Evolutionary conservation across 2,888 invertebrate genomes (phyloP).

Genomic region (Brachycybe producta): DNA sequence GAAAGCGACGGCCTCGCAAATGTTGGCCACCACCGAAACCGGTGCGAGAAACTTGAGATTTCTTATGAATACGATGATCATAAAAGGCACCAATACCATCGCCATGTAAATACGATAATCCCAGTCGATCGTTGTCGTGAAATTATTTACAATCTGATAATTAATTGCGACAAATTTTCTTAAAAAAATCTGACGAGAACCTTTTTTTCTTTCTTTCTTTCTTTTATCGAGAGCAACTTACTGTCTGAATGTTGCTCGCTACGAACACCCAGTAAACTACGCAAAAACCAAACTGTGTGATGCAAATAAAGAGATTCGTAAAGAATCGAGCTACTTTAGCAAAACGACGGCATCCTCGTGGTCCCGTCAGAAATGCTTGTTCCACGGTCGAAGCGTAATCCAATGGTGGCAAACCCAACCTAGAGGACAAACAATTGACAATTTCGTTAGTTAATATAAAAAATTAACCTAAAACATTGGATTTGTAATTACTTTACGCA

Average conservation of each 20-base stretch:
- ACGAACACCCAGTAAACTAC: slow-evolving; percentile 13
- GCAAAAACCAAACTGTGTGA: slow-evolving; percentile 15
- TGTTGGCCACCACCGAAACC: slow-evolving; percentile 36
- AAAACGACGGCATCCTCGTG: slow-evolving; percentile 46
- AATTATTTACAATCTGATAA: too few relatives aligned
- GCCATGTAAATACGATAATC: slow-evolving; percentile 47
- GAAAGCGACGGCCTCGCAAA: slow-evolving; percentile 33
- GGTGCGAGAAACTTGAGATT: slow-evolving; percentile 34
- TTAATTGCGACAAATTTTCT: too few relatives aligned
- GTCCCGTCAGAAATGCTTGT: slow-evolving; percentile 61
- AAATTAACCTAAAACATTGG: not conserved
- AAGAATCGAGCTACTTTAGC: slow-evolving; percentile 33
- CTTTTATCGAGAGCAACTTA: too few relatives aligned
- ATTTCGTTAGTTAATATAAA: not conserved
- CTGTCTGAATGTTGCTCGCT: slow-evolving; percentile 12
- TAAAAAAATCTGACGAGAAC: too few relatives aligned
- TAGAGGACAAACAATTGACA: slow-evolving; percentile 44
- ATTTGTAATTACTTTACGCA: slow-evolving; percentile 10
- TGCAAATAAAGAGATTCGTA: slow-evolving; percentile 9
- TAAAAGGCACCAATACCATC: slow-evolving; percentile 26
- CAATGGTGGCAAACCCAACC: slow-evolving; percentile 48
- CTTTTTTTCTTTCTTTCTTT: too few relatives aligned
- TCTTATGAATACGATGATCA: slow-evolving; percentile 29
- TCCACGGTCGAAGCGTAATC: slow-evolving; percentile 70
- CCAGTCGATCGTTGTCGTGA: not conserved